Percentiles rank a stretch among this genome's conserved stretches.
Evolutionary conservation across 2,797 vertebrate species (phyloP).

Genomic region (Acanthopagrus latus): DNA sequence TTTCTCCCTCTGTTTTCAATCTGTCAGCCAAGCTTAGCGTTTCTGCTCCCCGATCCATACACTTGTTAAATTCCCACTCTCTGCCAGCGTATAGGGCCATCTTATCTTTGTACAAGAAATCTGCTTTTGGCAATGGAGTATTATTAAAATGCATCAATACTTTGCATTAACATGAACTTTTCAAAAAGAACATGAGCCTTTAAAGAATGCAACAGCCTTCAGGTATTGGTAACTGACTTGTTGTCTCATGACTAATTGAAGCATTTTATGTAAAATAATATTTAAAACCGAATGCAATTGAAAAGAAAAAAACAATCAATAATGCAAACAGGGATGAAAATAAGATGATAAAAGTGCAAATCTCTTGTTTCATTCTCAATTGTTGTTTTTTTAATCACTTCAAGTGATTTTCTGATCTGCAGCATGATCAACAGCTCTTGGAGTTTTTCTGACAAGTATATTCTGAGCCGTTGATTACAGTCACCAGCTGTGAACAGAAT

Average conservation of each 20-base stretch:
- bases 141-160: constrained; percentile 54
- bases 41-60: constrained; percentile 58
- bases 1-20: constrained; percentile 78
- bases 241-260: constrained; percentile 8
- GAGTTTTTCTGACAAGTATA: constrained; percentile 1
- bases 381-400: constrained; percentile 12
- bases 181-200: constrained; percentile 20
- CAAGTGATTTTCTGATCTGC: constrained; percentile 8
- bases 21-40: constrained; percentile 68
- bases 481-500: background rate
- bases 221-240: background rate
- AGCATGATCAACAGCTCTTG: constrained; percentile 8
- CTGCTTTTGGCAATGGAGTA: constrained; percentile 28
- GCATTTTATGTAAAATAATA: constrained; percentile 20
- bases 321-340: constrained; percentile 19
- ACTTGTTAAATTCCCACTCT: constrained; percentile 68
- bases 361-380: constrained; percentile 9
- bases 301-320: constrained; percentile 10
- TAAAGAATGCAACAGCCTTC: constrained; percentile 7
- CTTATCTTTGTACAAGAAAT: constrained; percentile 52
- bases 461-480: constrained; percentile 2
- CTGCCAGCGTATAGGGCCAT: constrained; percentile 54
- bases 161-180: constrained; percentile 27
- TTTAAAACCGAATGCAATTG: background rate
- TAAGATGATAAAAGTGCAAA: constrained; percentile 8